Evolutionary conservation across 2,113 vertebrate species (phyloP).

Genomic region (Parus major): DNA sequence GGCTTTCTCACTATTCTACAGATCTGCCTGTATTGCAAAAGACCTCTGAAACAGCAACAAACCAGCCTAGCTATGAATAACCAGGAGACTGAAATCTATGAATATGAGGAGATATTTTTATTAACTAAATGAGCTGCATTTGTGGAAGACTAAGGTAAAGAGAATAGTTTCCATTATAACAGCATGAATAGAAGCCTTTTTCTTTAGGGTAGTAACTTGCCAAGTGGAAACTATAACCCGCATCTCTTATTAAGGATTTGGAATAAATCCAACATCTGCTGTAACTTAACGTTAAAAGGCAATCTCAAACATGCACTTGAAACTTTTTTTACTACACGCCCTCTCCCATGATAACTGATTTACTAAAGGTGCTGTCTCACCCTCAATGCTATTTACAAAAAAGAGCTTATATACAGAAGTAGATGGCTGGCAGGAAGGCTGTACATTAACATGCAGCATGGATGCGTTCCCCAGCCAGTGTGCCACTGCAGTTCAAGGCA

Average conservation of each 20-base stretch:
- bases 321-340: not conserved
- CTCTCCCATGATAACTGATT: not conserved
- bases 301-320: not conserved
- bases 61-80: not conserved
- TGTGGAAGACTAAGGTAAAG: conserved; percentile 39
- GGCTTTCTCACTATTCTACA: not conserved
- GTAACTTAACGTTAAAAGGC: conserved; percentile 24
- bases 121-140: not conserved
- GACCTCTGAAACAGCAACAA: not conserved
- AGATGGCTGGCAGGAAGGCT: not conserved
- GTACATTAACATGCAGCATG: accelerated
- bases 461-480: accelerated
- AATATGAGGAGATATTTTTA: conserved; percentile 31
- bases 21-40: not conserved
- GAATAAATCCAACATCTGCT: conserved; percentile 42
- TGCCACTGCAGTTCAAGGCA: not conserved
- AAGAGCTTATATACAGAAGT: not conserved
- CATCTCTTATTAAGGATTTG: conserved; percentile 32
- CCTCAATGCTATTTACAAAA: not conserved
- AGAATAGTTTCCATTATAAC: conserved; percentile 47
- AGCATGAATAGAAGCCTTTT: conserved; percentile 48
- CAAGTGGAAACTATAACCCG: conserved; percentile 40
- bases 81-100: not conserved
- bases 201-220: conserved; percentile 20
- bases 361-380: not conserved